A percentile compares a stretch with the other conserved stretches of the same genome.
Conservation (phyloP, 2,797 vertebrate genomes). For the Linurgus olivaceus region DNA sequence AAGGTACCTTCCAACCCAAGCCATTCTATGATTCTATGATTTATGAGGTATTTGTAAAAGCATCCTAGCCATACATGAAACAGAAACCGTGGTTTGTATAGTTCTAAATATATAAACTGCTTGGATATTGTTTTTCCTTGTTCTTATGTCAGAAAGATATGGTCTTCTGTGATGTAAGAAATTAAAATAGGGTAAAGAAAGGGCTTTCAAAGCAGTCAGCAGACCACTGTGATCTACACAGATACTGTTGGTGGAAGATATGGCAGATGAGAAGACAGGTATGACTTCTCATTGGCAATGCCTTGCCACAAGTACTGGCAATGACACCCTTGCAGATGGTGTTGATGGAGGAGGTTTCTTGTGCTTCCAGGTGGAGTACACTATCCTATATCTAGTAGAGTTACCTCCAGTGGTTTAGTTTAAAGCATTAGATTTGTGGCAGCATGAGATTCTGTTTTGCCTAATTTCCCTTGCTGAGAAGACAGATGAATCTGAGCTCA, state of each 20-base stretch:
- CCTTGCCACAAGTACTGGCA: not conserved
- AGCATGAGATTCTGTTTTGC: not conserved
- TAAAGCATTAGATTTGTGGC: not conserved
- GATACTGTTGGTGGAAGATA: not conserved
- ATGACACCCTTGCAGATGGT: not conserved
- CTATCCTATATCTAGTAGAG: not conserved
- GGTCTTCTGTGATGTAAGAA: not conserved
- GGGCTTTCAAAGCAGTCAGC: not conserved
- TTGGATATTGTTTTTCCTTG: not conserved
- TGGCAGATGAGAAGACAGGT: not conserved
- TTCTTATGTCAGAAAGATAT: not conserved
- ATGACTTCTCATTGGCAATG: not conserved
- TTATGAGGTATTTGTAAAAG: not conserved
- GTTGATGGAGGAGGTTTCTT: not conserved
- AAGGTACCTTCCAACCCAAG: not conserved
- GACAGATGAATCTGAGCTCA: not conserved
- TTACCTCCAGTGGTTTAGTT: not conserved
- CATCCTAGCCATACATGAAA: not conserved
- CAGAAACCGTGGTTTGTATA: not conserved
- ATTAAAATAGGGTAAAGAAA: not conserved
- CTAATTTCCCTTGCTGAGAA: not conserved
- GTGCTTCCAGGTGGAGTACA: not conserved
- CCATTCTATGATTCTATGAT: not conserved
- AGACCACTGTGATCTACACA: not conserved
- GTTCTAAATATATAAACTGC: not conserved